Conservation (phyloP, 1,140 invertebrate genomes). For the Musca vetustissima region DNA sequence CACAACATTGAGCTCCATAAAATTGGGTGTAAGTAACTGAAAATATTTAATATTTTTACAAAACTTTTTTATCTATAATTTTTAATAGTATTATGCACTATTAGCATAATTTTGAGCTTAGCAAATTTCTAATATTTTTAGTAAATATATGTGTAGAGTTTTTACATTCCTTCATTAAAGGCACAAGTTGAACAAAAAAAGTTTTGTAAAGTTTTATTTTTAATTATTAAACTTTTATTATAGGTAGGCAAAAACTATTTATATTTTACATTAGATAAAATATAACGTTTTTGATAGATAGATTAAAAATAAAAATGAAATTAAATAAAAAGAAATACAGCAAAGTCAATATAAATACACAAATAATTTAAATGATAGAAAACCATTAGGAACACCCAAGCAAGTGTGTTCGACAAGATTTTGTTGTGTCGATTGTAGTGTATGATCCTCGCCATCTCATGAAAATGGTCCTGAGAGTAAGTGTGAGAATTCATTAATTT, state of each 20-base stretch:
- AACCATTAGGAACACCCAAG: no score
- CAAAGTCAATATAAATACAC: no score
- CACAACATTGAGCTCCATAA: no score
- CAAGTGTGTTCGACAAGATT: no score
- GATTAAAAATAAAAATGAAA: no score
- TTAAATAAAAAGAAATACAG: no score
- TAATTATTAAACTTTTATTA: background rate
- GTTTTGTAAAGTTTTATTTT: slow-evolving; percentile 8
- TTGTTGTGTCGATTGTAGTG: no score
- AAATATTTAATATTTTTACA: background rate
- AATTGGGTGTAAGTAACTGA: no score
- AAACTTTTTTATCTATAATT: background rate
- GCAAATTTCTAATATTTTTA: background rate
- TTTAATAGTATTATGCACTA: background rate
- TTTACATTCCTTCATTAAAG: background rate
- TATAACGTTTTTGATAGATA: slow-evolving; percentile 22
- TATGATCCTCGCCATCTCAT: no score
- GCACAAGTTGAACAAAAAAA: slow-evolving; percentile 16
- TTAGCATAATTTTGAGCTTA: background rate
- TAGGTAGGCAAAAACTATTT: background rate
- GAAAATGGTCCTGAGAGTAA: no score
- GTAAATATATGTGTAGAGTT: background rate
- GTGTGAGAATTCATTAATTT: no score
- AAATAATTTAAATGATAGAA: no score
- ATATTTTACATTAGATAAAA: slow-evolving; percentile 22